Evolutionary conservation across 2,113 vertebrate genomes (phyloP).

Genomic region (Gopherus flavomarginatus): DNA sequence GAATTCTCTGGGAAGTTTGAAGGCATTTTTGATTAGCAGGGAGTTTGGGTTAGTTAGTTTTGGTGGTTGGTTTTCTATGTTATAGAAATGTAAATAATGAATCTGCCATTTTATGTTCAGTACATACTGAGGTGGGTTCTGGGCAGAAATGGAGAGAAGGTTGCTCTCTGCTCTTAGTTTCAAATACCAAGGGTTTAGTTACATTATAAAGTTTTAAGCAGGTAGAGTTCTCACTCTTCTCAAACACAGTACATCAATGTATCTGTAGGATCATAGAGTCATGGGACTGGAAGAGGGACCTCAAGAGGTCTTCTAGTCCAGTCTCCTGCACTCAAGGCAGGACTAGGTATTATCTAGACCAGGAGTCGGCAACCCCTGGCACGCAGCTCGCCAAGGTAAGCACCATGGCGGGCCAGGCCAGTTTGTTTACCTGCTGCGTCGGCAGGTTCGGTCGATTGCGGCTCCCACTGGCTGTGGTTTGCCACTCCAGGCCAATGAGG

Average conservation of each 20-base stretch:
- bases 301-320: no score
- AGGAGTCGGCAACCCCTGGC: no score
- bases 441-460: no score
- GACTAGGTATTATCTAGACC: no score
- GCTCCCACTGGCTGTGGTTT: no score
- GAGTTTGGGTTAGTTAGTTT: neutral
- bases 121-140: neutral
- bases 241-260: neutral
- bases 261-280: neutral
- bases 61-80: neutral
- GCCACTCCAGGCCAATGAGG: no score
- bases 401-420: no score
- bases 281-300: no score
- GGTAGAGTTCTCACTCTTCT: neutral
- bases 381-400: no score
- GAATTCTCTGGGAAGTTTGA: slow-evolving; percentile 27
- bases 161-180: neutral
- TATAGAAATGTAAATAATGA: neutral
- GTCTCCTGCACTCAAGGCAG: no score
- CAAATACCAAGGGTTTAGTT: neutral
- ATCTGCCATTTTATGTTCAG: neutral
- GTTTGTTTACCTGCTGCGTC: no score
- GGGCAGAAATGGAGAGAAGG: neutral
- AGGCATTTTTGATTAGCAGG: neutral
- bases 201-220: neutral